These are phyloP conservation scores for Tridacna crocea DNA, from an alignment of 2,888 invertebrate species.

Conservation along the genomic window DNA sequence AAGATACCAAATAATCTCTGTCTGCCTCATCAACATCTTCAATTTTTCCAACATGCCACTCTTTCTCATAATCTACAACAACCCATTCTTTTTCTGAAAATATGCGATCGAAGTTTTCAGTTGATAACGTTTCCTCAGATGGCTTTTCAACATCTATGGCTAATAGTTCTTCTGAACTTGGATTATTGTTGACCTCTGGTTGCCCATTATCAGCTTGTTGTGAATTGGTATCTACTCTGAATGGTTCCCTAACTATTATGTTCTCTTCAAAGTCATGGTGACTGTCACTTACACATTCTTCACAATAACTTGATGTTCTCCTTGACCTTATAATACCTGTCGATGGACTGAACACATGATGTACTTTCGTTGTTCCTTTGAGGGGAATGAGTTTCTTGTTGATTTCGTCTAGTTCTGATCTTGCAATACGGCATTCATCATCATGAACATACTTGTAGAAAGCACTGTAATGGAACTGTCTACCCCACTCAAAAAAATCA, in stretches of 20 bases:
- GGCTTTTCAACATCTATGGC: too few species aligned
- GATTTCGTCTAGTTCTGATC: background rate
- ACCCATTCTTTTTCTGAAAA: background rate
- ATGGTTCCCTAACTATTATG: too few species aligned
- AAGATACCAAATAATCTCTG: background rate
- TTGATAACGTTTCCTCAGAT: too few species aligned
- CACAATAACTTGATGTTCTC: constrained; percentile 8
- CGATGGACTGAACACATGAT: background rate
- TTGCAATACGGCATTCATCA: background rate
- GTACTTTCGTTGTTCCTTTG: constrained; percentile 32
- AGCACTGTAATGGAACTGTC: background rate
- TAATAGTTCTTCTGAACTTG: too few species aligned
- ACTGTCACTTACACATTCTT: too few species aligned
- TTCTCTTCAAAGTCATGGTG: too few species aligned
- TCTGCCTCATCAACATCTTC: background rate
- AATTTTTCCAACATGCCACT: constrained; percentile 2
- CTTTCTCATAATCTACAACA: background rate
- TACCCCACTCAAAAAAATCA: constrained; percentile 37
- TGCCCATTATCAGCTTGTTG: too few species aligned
- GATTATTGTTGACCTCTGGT: too few species aligned
- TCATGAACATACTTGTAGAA: background rate
- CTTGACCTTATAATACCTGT: background rate
- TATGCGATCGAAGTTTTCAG: too few species aligned
- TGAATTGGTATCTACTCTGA: too few species aligned
- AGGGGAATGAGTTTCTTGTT: constrained; percentile 14